Conservation (phyloP, 2,888 invertebrate genomes). For the Hyalella azteca region DNA sequence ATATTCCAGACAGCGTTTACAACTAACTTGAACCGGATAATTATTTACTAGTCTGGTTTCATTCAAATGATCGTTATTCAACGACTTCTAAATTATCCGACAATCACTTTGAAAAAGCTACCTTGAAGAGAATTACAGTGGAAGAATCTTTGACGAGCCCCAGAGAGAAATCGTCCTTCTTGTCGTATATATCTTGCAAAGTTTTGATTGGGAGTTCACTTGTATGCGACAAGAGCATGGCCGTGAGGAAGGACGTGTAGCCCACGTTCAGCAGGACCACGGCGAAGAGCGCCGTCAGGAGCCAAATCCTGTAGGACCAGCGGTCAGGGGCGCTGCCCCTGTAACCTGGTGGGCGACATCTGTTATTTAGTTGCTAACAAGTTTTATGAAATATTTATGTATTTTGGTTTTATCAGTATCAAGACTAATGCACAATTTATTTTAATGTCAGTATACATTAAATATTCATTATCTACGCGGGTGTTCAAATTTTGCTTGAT, state of each 20-base stretch:
- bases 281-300: background rate
- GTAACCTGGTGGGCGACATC: background rate
- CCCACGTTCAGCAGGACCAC: background rate
- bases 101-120: background rate
- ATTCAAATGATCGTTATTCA: too few relatives aligned
- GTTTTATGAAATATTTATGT: too few relatives aligned
- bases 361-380: background rate
- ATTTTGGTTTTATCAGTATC: too few relatives aligned
- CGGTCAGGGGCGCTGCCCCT: background rate
- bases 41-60: too few relatives aligned
- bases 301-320: background rate
- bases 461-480: too few relatives aligned
- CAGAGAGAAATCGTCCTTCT: background rate
- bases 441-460: too few relatives aligned
- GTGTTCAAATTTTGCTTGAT: too few relatives aligned
- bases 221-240: background rate
- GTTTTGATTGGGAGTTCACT: background rate
- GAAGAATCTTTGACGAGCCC: background rate
- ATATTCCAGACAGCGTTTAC: too few relatives aligned
- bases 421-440: too few relatives aligned
- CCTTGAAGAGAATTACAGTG: background rate
- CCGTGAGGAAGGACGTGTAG: background rate
- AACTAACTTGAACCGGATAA: too few relatives aligned
- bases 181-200: background rate
- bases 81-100: too few relatives aligned